Percentiles rank a stretch among this genome's conserved stretches.
Evolutionary conservation across 2,888 invertebrate species (phyloP).

Genomic region (Diploptera punctata): DNA sequence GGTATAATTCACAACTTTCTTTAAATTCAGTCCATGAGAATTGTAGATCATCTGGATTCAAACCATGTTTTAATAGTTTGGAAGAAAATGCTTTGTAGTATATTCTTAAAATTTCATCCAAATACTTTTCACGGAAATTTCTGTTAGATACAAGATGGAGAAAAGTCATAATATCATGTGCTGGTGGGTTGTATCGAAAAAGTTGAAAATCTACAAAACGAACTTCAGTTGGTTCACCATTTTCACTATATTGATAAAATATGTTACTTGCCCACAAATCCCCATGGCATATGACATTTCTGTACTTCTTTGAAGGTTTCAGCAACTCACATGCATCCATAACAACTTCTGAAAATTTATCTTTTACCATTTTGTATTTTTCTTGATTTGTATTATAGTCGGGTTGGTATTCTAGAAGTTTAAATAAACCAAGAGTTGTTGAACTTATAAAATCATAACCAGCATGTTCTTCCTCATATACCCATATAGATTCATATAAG

Average conservation of each 20-base stretch:
- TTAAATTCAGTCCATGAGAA: background rate
- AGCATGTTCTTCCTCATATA: background rate
- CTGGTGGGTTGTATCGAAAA: constrained; percentile 50
- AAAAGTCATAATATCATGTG: constrained; percentile 52
- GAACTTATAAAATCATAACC: background rate
- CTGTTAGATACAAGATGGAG: constrained; percentile 51
- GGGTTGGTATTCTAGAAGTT: background rate
- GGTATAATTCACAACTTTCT: background rate
- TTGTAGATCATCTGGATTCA: background rate
- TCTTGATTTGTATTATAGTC: background rate
- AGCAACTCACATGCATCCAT: background rate
- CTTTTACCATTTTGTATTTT: background rate
- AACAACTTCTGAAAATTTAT: background rate
- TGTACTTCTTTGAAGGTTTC: background rate
- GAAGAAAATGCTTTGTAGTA: constrained; percentile 43
- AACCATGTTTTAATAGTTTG: background rate
- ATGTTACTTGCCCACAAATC: constrained; percentile 55
- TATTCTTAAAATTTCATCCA: constrained; percentile 47
- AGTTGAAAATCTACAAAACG: constrained; percentile 42
- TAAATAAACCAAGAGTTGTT: background rate
- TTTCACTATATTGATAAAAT: constrained; percentile 50
- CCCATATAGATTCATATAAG: background rate
- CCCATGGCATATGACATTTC: constrained; percentile 52
- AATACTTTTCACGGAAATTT: constrained; percentile 47
- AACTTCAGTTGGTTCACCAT: constrained; percentile 42